phyloP scores from a whole-genome alignment of 2,113 vertebrate species.

The Hydrochoerus hydrochaeris region DNA sequence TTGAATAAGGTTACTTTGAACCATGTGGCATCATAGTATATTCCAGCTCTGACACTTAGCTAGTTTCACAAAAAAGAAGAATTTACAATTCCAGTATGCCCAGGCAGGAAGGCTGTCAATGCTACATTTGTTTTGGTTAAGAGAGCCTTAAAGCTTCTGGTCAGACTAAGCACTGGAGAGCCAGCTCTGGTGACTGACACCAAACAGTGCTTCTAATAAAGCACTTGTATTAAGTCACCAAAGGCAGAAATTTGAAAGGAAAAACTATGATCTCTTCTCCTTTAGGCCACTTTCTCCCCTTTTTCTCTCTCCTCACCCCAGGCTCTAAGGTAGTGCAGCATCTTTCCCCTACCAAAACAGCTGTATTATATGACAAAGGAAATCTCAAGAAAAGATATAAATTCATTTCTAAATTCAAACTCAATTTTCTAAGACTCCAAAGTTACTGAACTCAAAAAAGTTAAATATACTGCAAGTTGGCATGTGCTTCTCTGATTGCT shows the following conservation, averaged over 20 bases:
- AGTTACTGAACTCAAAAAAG: background rate
- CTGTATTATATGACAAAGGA: background rate
- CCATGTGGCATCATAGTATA: background rate
- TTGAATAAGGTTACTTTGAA: background rate
- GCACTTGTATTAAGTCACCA: background rate
- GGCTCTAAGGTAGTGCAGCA: background rate
- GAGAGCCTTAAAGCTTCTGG: slow-evolving; percentile 16
- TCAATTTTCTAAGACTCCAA: background rate
- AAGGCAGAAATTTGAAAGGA: slow-evolving; percentile 45
- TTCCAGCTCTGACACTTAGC: background rate
- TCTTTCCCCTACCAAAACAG: background rate
- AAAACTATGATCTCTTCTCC: background rate
- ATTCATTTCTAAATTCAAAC: background rate
- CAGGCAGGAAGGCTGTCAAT: background rate
- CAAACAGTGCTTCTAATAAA: background rate
- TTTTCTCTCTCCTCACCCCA: background rate
- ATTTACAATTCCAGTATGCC: background rate
- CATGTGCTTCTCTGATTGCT: background rate
- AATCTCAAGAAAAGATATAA: background rate
- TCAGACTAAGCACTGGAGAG: background rate
- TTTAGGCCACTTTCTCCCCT: background rate
- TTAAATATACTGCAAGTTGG: background rate
- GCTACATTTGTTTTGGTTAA: background rate
- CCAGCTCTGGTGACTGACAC: fast-evolving
- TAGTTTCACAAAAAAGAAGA: background rate